These are phyloP conservation scores for Trichopria drosophilae DNA, from an alignment of 2,888 invertebrate genomes.

Conservation along the genomic window DNA sequence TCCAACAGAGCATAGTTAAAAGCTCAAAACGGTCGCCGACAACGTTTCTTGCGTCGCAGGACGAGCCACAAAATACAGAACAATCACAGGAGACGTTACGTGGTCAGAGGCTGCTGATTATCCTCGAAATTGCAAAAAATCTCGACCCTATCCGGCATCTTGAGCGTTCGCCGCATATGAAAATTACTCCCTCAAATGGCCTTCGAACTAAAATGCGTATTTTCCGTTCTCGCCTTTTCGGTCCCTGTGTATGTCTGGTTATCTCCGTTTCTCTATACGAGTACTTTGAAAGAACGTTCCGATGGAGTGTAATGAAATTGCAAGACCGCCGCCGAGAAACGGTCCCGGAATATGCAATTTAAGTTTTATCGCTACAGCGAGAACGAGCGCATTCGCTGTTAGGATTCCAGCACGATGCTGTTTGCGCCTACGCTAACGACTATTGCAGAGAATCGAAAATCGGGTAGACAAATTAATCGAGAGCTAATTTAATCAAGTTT, in stretches of 20 bases:
- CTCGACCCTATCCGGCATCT: slow-evolving; percentile 24
- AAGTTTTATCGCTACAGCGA: slow-evolving; percentile 33
- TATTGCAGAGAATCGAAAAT: too few species aligned
- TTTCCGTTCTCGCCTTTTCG: slow-evolving; percentile 16
- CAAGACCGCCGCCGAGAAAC: slow-evolving; percentile 29
- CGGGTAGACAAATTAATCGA: too few species aligned
- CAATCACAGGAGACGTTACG: too few species aligned
- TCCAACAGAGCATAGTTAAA: too few species aligned
- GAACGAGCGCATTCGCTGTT: slow-evolving; percentile 28
- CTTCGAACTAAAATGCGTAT: slow-evolving; percentile 10
- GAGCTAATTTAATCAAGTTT: too few species aligned
- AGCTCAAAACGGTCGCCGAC: too few species aligned
- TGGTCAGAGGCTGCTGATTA: background rate
- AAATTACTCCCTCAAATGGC: slow-evolving; percentile 25
- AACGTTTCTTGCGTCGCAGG: too few species aligned
- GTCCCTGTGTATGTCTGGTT: too few species aligned
- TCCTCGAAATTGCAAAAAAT: slow-evolving; percentile 1
- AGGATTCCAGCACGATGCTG: too few species aligned
- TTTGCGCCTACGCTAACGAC: too few species aligned
- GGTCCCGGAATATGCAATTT: slow-evolving; percentile 32
- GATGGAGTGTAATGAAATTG: slow-evolving; percentile 33
- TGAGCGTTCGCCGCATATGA: slow-evolving; percentile 25
- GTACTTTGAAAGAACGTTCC: slow-evolving; percentile 33
- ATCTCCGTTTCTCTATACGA: too few species aligned
- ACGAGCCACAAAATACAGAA: too few species aligned